A percentile compares a stretch with the other conserved stretches of the same genome.
These are phyloP conservation scores for Furcula furcula DNA, from an alignment of 2,888 invertebrate genomes.

Conservation along the genomic window DNA sequence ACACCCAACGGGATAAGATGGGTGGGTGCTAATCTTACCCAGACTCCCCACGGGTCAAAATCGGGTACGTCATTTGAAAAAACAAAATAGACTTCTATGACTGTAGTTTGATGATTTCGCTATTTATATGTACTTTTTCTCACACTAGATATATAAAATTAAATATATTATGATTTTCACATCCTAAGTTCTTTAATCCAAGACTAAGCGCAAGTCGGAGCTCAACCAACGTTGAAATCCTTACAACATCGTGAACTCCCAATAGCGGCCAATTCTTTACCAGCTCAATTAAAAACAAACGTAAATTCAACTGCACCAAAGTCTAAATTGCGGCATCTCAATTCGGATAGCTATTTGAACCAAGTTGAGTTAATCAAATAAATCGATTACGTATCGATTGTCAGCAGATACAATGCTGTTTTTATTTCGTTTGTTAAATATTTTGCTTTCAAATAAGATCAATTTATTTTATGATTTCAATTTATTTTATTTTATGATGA, in stretches of 20 bases:
- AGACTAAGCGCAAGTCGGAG: constrained; percentile 20
- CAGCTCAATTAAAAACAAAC: constrained; percentile 15
- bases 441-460: constrained; percentile 25
- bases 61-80: no score
- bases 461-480: constrained; percentile 12
- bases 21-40: no score
- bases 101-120: no score
- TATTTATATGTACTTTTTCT: no score
- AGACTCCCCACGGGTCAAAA: no score
- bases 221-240: constrained; percentile 40
- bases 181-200: constrained; percentile 17
- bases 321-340: constrained; percentile 3
- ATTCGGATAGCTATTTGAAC: constrained; percentile 11
- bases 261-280: constrained; percentile 30
- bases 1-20: no score
- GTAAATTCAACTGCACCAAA: constrained; percentile 1
- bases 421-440: constrained; percentile 20
- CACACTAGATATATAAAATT: no score
- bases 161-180: no score
- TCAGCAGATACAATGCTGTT: constrained; percentile 24
- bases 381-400: constrained; percentile 46
- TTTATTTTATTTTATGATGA: no score
- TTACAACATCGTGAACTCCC: constrained; percentile 38
- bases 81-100: no score
- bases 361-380: constrained; percentile 42